Percentiles rank a stretch among this genome's conserved stretches.
phyloP scores from a whole-genome alignment of 1,140 invertebrate genomes.

The Macrocentrus cingulum region DNA sequence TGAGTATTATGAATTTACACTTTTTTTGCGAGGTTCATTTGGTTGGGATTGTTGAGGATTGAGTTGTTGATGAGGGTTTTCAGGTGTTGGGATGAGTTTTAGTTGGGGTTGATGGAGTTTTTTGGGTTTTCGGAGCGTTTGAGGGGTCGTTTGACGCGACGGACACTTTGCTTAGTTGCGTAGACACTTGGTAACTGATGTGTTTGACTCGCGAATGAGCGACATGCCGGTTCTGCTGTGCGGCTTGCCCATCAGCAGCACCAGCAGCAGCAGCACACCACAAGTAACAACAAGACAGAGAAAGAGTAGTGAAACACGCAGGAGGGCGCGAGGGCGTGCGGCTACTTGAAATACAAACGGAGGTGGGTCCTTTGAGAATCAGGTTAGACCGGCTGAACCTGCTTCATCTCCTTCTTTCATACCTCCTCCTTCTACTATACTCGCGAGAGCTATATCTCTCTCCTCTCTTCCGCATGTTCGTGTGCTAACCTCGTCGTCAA shows the following conservation, averaged over 20 bases:
- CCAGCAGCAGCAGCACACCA: not conserved
- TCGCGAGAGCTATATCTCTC: not conserved
- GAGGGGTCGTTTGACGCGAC: too few relatives aligned
- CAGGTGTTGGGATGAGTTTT: not conserved
- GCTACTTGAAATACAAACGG: constrained; percentile 58
- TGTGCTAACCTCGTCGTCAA: constrained; percentile 11
- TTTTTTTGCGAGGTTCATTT: not conserved
- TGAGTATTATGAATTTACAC: constrained; percentile 10
- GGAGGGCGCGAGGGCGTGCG: constrained; percentile 32
- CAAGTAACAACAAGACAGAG: constrained; percentile 1
- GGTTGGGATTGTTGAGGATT: too few relatives aligned
- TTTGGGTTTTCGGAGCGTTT: not conserved
- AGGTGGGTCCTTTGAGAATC: constrained; percentile 58
- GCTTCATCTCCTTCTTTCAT: constrained; percentile 51
- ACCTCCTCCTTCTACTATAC: constrained; percentile 36
- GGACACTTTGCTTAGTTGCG: not conserved
- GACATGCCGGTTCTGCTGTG: constrained; percentile 9
- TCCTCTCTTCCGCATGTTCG: constrained; percentile 19
- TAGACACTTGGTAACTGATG: not conserved
- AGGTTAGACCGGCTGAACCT: constrained; percentile 61
- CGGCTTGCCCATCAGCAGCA: not conserved
- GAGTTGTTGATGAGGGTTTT: too few relatives aligned
- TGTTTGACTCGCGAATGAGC: constrained; percentile 11
- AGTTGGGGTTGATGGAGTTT: not conserved
- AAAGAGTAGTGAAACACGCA: constrained; percentile 14